Conservation (phyloP, 2,888 invertebrate species). For the Diogma glabrata region DNA sequence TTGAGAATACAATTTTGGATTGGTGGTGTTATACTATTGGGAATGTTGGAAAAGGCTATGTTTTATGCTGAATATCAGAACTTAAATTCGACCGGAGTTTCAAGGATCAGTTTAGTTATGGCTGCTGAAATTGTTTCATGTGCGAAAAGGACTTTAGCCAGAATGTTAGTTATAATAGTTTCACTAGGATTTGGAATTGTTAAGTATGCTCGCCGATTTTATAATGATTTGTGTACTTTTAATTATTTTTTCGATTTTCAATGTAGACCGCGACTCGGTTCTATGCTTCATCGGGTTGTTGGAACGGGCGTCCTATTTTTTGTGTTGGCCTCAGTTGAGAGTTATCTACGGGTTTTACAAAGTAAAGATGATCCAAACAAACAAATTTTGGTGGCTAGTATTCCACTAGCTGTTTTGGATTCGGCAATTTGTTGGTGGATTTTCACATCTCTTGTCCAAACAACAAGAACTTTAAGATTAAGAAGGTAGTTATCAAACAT, state of each 20-base stretch:
- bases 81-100: slow-evolving; percentile 54
- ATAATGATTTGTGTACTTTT: slow-evolving; percentile 3
- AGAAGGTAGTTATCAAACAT: slow-evolving; percentile 42
- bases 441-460: slow-evolving; percentile 74
- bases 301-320: slow-evolving; percentile 77
- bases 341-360: slow-evolving; percentile 62
- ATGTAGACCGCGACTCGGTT: slow-evolving; percentile 72
- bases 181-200: slow-evolving; percentile 93
- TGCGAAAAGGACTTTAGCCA: slow-evolving; percentile 77
- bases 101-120: slow-evolving; percentile 59
- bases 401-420: slow-evolving; percentile 78
- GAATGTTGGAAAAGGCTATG: slow-evolving; percentile 78
- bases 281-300: slow-evolving; percentile 77
- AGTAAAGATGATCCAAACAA: slow-evolving; percentile 49
- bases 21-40: slow-evolving; percentile 77
- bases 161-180: slow-evolving; percentile 90
- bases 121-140: slow-evolving; percentile 87
- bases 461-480: slow-evolving; percentile 76
- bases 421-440: slow-evolving; percentile 92
- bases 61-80: slow-evolving; percentile 83
- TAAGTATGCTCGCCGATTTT: slow-evolving; percentile 51
- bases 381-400: slow-evolving; percentile 62
- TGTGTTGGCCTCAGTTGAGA: slow-evolving; percentile 72
- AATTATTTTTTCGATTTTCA: slow-evolving; percentile 12
- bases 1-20: slow-evolving; percentile 94